phyloP scores from a whole-genome alignment of 2,888 invertebrate species.

The Ganaspis brasiliensis region DNA sequence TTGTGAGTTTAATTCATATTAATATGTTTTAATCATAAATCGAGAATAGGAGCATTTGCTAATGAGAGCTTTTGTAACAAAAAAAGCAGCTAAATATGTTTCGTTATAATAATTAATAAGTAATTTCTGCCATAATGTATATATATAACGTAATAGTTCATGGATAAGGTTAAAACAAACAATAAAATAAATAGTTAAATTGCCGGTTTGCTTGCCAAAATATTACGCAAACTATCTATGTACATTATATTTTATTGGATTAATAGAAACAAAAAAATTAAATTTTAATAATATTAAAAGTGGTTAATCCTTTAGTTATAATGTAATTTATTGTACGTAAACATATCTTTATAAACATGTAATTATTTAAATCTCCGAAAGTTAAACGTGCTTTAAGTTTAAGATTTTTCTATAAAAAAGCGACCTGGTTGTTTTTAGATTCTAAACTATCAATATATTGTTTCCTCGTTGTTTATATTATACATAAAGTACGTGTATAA shows the following conservation, averaged over 20 bases:
- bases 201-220: neutral
- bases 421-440: neutral
- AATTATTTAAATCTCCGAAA: neutral
- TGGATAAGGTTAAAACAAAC: too few relatives aligned
- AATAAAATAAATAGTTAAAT: neutral
- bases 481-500: neutral
- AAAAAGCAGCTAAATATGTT: neutral
- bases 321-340: neutral
- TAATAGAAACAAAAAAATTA: neutral
- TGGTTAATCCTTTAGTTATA: neutral
- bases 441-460: neutral
- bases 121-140: neutral
- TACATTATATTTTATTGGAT: neutral
- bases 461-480: neutral
- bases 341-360: conserved; percentile 7
- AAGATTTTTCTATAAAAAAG: neutral
- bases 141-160: neutral
- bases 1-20: too few relatives aligned
- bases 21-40: too few relatives aligned
- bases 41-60: neutral
- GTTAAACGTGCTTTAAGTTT: neutral
- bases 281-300: neutral
- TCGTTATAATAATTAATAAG: neutral
- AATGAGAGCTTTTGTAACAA: neutral
- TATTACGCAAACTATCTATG: too few relatives aligned